Evolutionary conservation across 1,140 invertebrate species (phyloP).

Genomic region (Heliconius congener): DNA sequence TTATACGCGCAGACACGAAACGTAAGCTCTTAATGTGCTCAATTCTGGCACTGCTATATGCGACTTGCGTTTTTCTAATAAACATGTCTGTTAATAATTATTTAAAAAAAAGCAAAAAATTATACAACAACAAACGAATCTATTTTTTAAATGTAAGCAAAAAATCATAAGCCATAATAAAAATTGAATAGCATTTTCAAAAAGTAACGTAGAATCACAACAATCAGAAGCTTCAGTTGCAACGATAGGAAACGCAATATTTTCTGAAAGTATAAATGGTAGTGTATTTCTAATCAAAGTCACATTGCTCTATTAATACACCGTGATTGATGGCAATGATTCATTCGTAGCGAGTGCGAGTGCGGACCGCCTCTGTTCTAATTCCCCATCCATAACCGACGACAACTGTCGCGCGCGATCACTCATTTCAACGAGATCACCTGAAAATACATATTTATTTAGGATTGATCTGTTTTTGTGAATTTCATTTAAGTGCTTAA

Average conservation of each 20-base stretch:
- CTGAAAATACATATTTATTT: constrained; percentile 3
- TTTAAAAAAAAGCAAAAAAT: neutral
- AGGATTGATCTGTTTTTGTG: neutral
- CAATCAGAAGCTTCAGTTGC: neutral
- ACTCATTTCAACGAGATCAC: constrained; percentile 33
- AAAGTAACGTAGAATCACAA: neutral
- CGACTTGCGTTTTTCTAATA: constrained; percentile 40
- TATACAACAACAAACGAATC: neutral
- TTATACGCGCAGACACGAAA: constrained; percentile 74
- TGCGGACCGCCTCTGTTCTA: constrained; percentile 39
- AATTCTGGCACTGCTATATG: constrained; percentile 54
- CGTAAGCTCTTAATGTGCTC: constrained; percentile 74
- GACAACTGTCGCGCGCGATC: constrained; percentile 39
- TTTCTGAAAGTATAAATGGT: constrained; percentile 1
- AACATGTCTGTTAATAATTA: constrained; percentile 32
- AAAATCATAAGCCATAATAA: too few species aligned
- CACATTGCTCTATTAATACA: constrained; percentile 66
- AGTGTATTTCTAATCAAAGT: constrained; percentile 44
- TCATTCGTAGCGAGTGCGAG: constrained; percentile 44
- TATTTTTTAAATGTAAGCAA: neutral
- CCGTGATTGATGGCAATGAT: constrained; percentile 69
- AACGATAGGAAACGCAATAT: neutral
- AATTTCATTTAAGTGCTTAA: neutral
- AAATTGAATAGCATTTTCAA: too few species aligned
- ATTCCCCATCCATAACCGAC: constrained; percentile 57